Evolutionary conservation across 2,797 vertebrate species (phyloP), one percentile per base, ranked within the genome.

Genomic region (Sorex maritimensis): DNA sequence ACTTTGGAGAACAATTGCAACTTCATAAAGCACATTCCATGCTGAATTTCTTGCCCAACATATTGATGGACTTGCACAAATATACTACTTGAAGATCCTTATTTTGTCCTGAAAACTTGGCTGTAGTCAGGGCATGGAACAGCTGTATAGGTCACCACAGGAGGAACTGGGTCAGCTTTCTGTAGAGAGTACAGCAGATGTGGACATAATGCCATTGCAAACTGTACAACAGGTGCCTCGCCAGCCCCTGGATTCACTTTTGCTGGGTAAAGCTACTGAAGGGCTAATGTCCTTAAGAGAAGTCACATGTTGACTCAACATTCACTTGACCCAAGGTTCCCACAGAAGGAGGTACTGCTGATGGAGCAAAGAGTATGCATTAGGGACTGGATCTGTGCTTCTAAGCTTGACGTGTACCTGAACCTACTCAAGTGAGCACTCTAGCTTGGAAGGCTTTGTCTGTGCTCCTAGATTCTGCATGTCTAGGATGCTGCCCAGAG

Each of bases 11-110:
- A 85, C 69, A 86, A 6, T 3, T 21, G 17, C 2, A 44, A 30
- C 68, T 86, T 88, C 41, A 26, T 84, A 80, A 93, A 75, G 74
- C n/a, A 15, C 63, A 41, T 58, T 74, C 17, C 77, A 3, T 24
- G 73, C 5, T 86, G 72, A 67, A 44, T 82, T 78, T 90, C 71
- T 94, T 75, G n/a, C 71, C 73, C 41, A 17, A 15, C 2, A 0
- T 69, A 41, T 46, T 84, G 79, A 81, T 17, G 88, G 69, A 81
- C 6, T 12, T 88, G 49, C 9, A 65, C 58, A 79, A 4, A 55
- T 30, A 41, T 19, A 63, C 46, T 73, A 1, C 65, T 46, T 79
- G 65, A 68, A 80, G 23, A 58, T 67, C 67, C 9, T 80, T 49
- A 75, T 49, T 88, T 90, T 52, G 28, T 63, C 19, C 19, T 9